phyloP scores from a whole-genome alignment of 2,113 vertebrate genomes.

The Ceratotherium simum region DNA sequence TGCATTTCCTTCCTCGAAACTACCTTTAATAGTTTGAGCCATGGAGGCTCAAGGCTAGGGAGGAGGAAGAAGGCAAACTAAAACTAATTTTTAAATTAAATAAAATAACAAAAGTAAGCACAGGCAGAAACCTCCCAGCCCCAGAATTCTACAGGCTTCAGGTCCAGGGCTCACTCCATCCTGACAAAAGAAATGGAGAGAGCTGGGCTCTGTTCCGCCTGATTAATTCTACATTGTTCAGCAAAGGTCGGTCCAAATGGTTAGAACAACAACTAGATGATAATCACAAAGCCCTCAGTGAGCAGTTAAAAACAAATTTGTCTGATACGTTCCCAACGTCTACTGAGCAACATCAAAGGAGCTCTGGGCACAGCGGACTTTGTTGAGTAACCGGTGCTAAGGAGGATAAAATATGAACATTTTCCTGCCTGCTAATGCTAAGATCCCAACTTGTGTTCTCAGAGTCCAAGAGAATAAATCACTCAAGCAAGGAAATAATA shows the following conservation, averaged over 20 bases:
- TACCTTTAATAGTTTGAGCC: slow-evolving; percentile 47
- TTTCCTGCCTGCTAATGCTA: slow-evolving; percentile 18
- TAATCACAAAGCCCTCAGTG: slow-evolving; percentile 40
- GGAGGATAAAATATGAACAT: neutral
- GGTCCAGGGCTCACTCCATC: neutral
- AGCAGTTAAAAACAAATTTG: slow-evolving; percentile 68
- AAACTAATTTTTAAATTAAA: slow-evolving; percentile 25
- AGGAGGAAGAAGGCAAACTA: slow-evolving; percentile 43
- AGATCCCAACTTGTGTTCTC: neutral
- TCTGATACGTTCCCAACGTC: neutral
- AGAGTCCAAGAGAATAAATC: slow-evolving; percentile 53
- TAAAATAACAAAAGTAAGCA: neutral
- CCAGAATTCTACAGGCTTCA: neutral
- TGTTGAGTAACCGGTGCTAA: slow-evolving; percentile 12
- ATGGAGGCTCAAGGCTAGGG: neutral
- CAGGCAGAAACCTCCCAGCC: neutral
- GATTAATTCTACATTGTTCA: slow-evolving; percentile 69
- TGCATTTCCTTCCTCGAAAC: slow-evolving; percentile 74
- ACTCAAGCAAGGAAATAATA: slow-evolving; percentile 45
- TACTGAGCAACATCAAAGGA: slow-evolving; percentile 66
- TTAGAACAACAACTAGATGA: slow-evolving; percentile 37
- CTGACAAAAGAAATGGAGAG: neutral
- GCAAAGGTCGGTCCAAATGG: slow-evolving; percentile 38
- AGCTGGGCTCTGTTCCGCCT: slow-evolving; percentile 18
- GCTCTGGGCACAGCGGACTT: neutral